phyloP scores from a whole-genome alignment of 2,888 invertebrate species.

The Drosophila ustulata region DNA sequence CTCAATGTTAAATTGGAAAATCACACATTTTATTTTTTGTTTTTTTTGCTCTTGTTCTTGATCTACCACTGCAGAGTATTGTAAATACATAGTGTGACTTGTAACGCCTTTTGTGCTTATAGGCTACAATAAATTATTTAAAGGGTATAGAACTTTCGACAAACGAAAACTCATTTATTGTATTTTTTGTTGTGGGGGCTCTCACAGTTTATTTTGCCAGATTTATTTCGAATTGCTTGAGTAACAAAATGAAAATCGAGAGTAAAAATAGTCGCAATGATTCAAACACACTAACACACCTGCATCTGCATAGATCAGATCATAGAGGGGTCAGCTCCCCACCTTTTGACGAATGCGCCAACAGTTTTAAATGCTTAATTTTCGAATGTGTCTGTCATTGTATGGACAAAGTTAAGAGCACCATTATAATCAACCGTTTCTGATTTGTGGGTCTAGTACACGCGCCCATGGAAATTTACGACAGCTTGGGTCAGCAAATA shows the following conservation, averaged over 20 bases:
- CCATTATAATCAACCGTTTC: constrained; percentile 12
- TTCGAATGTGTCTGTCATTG: constrained; percentile 46
- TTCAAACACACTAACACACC: constrained; percentile 63
- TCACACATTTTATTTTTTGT: constrained; percentile 34
- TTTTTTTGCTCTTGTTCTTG: background rate
- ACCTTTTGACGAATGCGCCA: constrained; percentile 50
- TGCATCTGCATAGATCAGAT: constrained; percentile 60
- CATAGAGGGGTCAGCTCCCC: constrained; percentile 44
- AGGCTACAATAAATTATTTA: background rate
- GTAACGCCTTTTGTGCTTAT: background rate
- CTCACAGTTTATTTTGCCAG: constrained; percentile 40
- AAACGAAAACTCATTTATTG: constrained; percentile 14
- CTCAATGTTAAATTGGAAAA: constrained; percentile 65
- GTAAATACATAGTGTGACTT: background rate
- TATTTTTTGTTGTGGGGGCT: constrained; percentile 44
- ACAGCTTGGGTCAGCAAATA: constrained; percentile 9
- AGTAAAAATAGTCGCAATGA: constrained; percentile 76
- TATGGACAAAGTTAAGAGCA: constrained; percentile 1
- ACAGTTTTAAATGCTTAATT: constrained; percentile 26
- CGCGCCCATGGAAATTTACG: constrained; percentile 56
- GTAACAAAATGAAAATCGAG: constrained; percentile 68
- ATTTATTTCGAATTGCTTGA: constrained; percentile 51
- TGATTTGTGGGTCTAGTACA: constrained; percentile 17
- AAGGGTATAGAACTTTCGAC: constrained; percentile 42
- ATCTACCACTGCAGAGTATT: background rate